A percentile compares a stretch with the other conserved stretches of the same genome.
phyloP scores from a whole-genome alignment of 2,888 invertebrate species.

The Aporophyla nigra region DNA sequence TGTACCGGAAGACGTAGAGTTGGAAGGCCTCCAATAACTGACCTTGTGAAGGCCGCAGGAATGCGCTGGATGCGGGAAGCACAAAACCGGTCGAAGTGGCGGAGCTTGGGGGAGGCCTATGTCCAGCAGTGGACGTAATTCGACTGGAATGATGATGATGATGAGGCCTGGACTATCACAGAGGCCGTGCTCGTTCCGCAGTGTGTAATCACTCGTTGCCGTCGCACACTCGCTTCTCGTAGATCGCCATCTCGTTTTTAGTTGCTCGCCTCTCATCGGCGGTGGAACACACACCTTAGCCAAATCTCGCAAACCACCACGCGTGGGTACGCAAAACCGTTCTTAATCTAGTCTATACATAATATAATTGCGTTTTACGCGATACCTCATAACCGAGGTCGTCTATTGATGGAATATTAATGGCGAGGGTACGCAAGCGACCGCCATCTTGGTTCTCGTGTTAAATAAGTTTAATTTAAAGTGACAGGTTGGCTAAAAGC shows the following conservation, averaged over 20 bases:
- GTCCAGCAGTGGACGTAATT: too few relatives aligned
- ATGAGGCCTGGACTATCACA: too few relatives aligned
- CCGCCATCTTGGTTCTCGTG: conserved; percentile 49
- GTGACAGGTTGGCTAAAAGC: conserved; percentile 33
- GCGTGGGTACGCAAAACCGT: conserved; percentile 1
- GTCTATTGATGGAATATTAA: conserved; percentile 65
- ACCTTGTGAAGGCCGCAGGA: too few relatives aligned
- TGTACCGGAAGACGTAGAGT: too few relatives aligned
- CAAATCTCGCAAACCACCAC: neutral
- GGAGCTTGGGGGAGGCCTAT: too few relatives aligned
- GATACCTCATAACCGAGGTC: conserved; percentile 46
- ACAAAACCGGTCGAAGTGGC: too few relatives aligned
- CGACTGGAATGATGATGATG: too few relatives aligned
- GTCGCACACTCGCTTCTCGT: neutral
- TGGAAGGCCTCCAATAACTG: too few relatives aligned
- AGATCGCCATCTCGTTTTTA: neutral
- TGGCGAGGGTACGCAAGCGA: conserved; percentile 34
- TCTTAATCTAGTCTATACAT: conserved; percentile 39
- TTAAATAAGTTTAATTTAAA: conserved; percentile 40
- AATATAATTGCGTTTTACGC: conserved; percentile 47
- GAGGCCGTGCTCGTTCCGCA: too few relatives aligned
- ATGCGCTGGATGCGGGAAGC: too few relatives aligned
- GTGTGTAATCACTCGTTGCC: neutral
- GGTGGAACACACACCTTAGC: neutral
- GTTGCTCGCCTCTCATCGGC: neutral